Percentiles rank a stretch among this genome's conserved stretches.
These are phyloP conservation scores for Caenorhabditis sp. DNA, from an alignment of 2,888 invertebrate species.

Conservation along the genomic window DNA sequence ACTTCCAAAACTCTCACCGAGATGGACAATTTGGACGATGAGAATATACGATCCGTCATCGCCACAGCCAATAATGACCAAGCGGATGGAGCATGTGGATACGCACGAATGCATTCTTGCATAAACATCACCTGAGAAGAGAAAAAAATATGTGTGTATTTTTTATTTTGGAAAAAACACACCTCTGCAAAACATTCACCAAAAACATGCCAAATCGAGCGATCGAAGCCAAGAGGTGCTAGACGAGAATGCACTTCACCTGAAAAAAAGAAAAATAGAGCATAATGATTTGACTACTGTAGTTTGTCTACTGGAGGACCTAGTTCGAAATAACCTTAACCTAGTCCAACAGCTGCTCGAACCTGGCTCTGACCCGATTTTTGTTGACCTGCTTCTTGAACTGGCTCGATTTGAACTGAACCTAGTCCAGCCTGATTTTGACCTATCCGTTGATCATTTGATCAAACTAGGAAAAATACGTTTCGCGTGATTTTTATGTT, in stretches of 20 bases:
- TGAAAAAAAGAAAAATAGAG: too few species aligned
- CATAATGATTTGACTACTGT: too few species aligned
- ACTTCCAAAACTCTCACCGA: background rate
- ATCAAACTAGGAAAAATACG: too few species aligned
- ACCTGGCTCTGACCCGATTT: too few species aligned
- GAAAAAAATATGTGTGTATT: background rate
- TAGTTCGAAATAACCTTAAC: too few species aligned
- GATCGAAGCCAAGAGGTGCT: constrained; percentile 60
- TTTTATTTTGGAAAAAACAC: background rate
- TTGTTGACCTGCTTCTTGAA: too few species aligned
- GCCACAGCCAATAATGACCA: constrained; percentile 61
- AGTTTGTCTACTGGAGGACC: too few species aligned
- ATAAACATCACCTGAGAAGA: constrained; percentile 58
- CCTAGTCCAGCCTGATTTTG: too few species aligned
- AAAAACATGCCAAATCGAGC: constrained; percentile 56
- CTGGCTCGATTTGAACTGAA: too few species aligned
- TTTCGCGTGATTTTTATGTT: too few species aligned
- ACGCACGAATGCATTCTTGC: constrained; percentile 65
- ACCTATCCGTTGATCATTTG: too few species aligned
- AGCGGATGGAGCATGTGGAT: constrained; percentile 64
- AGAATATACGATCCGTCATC: constrained; percentile 55
- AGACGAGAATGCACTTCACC: constrained; percentile 50
- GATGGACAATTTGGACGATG: background rate
- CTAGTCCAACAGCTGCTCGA: too few species aligned
- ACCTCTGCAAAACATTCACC: constrained; percentile 66